Evolutionary conservation across 2,888 invertebrate genomes (phyloP).

Genomic region (Alloscopus bannaensis): DNA sequence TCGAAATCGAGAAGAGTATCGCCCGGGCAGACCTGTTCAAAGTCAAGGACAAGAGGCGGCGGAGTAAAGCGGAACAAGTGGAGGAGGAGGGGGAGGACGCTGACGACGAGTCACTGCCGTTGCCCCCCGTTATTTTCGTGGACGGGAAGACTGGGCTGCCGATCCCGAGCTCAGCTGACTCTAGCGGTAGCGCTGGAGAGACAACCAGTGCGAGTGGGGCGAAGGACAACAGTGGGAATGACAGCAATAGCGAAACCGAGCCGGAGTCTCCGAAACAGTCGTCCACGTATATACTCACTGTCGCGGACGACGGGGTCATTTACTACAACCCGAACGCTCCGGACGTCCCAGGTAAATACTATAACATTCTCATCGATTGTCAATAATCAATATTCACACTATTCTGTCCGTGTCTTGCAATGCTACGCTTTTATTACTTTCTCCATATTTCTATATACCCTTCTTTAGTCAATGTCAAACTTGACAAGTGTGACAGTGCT

Average conservation of each 20-base stretch:
- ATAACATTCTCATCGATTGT: neutral
- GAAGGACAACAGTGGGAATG: constrained; percentile 27
- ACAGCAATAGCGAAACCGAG: constrained; percentile 23
- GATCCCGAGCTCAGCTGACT: constrained; percentile 21
- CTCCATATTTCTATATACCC: neutral
- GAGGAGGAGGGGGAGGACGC: constrained; percentile 20
- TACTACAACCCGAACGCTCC: constrained; percentile 82
- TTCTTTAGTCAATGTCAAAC: neutral
- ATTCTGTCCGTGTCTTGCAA: too few species aligned
- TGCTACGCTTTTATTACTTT: too few species aligned
- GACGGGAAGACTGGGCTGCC: constrained; percentile 48
- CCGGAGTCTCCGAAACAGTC: constrained; percentile 35
- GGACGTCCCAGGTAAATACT: constrained; percentile 46
- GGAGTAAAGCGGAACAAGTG: constrained; percentile 9
- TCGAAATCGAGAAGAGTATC: constrained; percentile 52
- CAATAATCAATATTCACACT: neutral
- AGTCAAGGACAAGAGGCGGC: constrained; percentile 6
- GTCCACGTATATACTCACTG: constrained; percentile 81
- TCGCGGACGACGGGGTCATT: constrained; percentile 90
- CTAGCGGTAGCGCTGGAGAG: neutral
- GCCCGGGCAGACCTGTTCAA: constrained; percentile 20
- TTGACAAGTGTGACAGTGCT: neutral
- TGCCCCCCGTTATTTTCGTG: constrained; percentile 41
- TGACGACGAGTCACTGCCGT: neutral
- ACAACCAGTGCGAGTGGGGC: neutral